These are phyloP conservation scores for Coryphaenoides rupestris DNA, from an alignment of 2,113 vertebrate genomes.

Conservation along the genomic window DNA sequence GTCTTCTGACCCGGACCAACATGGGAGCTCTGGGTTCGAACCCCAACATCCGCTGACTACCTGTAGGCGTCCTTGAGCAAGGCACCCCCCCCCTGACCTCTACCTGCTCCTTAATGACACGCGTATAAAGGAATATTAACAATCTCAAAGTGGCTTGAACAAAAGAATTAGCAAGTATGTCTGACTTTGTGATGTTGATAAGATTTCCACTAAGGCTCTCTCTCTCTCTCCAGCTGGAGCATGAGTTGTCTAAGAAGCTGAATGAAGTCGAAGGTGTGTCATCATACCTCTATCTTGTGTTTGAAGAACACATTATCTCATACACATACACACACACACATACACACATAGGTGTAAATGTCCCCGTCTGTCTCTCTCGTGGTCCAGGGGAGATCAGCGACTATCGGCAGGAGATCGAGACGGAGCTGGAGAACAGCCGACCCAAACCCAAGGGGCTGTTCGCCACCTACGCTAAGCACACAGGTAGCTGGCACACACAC, in stretches of 20 bases:
- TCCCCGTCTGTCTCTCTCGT: background rate
- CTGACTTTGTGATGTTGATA: no score
- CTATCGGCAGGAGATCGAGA: conserved; percentile 94
- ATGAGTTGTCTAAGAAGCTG: conserved; percentile 86
- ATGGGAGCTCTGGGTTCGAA: no score
- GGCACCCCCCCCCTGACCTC: no score
- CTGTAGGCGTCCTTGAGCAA: no score
- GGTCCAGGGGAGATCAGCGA: conserved; percentile 86
- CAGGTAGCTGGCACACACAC: conserved; percentile 22
- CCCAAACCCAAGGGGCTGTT: conserved; percentile 88
- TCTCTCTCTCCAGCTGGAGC: conserved; percentile 81
- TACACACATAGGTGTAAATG: background rate
- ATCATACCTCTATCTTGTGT: background rate
- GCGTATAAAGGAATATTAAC: no score
- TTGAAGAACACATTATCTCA: background rate
- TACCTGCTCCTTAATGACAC: no score
- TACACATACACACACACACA: background rate
- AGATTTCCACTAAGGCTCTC: background rate
- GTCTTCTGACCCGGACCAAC: no score
- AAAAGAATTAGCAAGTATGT: no score
- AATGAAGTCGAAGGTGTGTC: conserved; percentile 91
- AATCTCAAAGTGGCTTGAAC: no score
- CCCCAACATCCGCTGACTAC: no score
- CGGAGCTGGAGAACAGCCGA: conserved; percentile 87
- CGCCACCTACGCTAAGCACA: conserved; percentile 79